Evolutionary conservation across 2,797 vertebrate genomes (phyloP), one percentile per base, ranked within the genome.

Genomic region (Tokudaia muenninki): DNA sequence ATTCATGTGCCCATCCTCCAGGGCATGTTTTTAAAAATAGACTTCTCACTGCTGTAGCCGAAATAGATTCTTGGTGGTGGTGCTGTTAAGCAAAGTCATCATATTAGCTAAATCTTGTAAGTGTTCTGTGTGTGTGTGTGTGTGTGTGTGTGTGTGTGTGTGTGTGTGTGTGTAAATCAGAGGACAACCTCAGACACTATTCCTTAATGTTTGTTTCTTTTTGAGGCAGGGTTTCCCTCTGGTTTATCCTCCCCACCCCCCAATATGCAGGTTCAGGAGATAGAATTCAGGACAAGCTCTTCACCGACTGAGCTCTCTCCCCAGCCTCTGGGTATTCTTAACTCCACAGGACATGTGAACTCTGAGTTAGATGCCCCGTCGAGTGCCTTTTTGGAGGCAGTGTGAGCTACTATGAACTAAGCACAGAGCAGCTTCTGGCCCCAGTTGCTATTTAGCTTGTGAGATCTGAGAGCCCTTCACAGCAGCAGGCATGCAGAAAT

Each of bases 321-420:
- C n/a, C 3, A 26, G 55, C 13, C 80, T 13, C 13, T 37, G 6
- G n/a, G n/a, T 59, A 6, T 81, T 94, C n/a, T 94, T 92, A 75
- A 52, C 87, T 78, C 52, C 86, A 72, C 12, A 31, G 59, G 22
- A 19, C 61, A 29, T 77, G 34, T 52, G 37, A 50, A 78, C 34
- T 37, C 75, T 65, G 31, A 92, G 37, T 94, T 55, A 87, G 70
- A 72, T 65, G 82, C 77, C 50, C 52, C 55, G 44, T 14, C 41
- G 31, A n/a, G 87, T 88, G 44, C 29, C 65, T 82, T 78, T 91
- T 63, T 70, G 92, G 87, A 63, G n/a, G 70, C 44, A 65, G 91
- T 79, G 84, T 34, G 19, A 63, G 61, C 61, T 78, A 63, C 24
- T 47, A n/a, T 90, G 87, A 87, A 83, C 47, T 44, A 84, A 77